phyloP scores from a whole-genome alignment of 2,113 vertebrate genomes.

The Tretioscincus oriximinensis region DNA sequence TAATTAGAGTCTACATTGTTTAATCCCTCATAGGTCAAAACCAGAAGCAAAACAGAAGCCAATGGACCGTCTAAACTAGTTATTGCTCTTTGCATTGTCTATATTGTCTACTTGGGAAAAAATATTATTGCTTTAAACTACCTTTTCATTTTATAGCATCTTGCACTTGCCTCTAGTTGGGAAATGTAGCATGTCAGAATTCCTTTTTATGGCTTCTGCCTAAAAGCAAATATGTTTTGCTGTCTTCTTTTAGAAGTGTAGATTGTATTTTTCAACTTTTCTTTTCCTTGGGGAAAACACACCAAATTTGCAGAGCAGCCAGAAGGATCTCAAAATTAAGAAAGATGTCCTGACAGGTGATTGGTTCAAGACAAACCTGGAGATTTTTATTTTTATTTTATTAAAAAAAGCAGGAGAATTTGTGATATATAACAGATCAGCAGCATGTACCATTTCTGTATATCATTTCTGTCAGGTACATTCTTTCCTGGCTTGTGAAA shows the following conservation, averaged over 20 bases:
- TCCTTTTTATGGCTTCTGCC: constrained; percentile 54
- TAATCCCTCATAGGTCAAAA: not conserved
- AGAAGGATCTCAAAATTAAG: constrained; percentile 69
- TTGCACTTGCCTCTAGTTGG: constrained; percentile 53
- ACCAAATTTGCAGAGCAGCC: constrained; percentile 51
- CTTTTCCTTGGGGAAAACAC: constrained; percentile 45
- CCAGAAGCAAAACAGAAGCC: not conserved
- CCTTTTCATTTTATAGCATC: constrained; percentile 48
- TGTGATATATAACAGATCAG: constrained; percentile 56
- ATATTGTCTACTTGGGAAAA: constrained; percentile 8
- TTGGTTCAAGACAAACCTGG: constrained; percentile 51
- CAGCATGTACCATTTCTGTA: constrained; percentile 55
- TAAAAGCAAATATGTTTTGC: constrained; percentile 56
- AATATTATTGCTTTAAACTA: constrained; percentile 50
- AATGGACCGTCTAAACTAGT: constrained; percentile 18
- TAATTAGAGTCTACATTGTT: not conserved
- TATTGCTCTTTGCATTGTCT: constrained; percentile 20
- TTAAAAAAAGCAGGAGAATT: not conserved
- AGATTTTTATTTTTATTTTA: too few relatives aligned
- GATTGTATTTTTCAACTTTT: constrained; percentile 65
- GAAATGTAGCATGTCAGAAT: constrained; percentile 43
- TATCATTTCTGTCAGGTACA: constrained; percentile 50
- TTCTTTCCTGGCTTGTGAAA: constrained; percentile 51
- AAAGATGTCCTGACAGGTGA: constrained; percentile 58
- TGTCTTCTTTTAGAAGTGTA: constrained; percentile 57